Evolutionary conservation across 2,888 invertebrate genomes (phyloP).

Genomic region (Parnassius apollo): DNA sequence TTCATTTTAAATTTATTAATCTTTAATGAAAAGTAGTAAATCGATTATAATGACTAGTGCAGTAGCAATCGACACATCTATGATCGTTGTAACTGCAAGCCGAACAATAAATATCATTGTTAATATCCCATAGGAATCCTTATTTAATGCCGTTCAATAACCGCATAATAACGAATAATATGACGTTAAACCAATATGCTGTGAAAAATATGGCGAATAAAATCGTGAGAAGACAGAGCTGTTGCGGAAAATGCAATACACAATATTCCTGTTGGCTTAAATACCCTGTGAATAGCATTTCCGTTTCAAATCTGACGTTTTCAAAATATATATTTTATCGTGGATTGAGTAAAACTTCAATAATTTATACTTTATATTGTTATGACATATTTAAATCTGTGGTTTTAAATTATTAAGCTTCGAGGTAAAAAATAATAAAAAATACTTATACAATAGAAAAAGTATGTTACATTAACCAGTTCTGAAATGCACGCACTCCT

Average conservation of each 20-base stretch:
- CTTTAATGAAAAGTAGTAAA: constrained; percentile 20
- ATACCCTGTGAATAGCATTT: not conserved
- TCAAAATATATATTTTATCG: not conserved
- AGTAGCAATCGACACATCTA: constrained; percentile 23
- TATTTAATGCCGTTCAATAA: constrained; percentile 41
- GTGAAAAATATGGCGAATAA: constrained; percentile 29
- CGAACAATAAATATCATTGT: constrained; percentile 33
- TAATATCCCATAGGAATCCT: constrained; percentile 36
- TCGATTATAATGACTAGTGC: constrained; percentile 24
- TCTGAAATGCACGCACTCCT: constrained; percentile 12
- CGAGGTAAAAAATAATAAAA: too few species aligned
- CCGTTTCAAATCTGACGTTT: not conserved
- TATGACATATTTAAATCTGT: too few species aligned
- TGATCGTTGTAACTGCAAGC: constrained; percentile 25
- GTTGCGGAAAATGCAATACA: constrained; percentile 27
- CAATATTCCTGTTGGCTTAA: constrained; percentile 27
- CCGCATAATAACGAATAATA: constrained; percentile 35
- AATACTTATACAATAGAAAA: too few species aligned
- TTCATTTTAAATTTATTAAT: constrained; percentile 8
- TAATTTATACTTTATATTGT: too few species aligned
- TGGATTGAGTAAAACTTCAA: too few species aligned
- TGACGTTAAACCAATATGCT: constrained; percentile 35
- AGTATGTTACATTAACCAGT: constrained; percentile 11
- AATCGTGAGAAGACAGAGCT: constrained; percentile 27
- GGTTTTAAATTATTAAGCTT: too few species aligned